Base-by-base conservation (phyloP, 1,140 invertebrate species). In the Phymastichus coffea region DNA sequence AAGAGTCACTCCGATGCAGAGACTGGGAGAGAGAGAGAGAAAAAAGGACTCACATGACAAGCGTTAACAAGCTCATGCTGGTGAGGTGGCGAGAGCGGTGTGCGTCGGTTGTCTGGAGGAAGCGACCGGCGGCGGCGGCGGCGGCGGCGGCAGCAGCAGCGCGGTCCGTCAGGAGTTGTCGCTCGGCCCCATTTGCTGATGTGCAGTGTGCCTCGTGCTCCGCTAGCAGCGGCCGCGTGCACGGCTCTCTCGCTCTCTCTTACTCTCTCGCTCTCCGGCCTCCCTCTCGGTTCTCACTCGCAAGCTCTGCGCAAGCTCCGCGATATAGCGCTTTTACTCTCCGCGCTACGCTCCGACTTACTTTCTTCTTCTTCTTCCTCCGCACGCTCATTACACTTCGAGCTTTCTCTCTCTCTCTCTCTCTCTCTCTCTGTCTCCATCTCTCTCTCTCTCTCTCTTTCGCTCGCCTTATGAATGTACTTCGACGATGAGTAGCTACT, bases 21-120 rank as follows among this genome's bases (percentile, higher is more conserved):
- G 12, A 25, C 30, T 47, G 51, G 15, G 37, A 48, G 26, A 52
- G 20, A 63, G 22, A 40, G 20, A 37, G 35, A 14, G 14, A 59
- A 47, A 30, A 30, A 30, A 12, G 26, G 37, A 61, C 49, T 47
- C 46, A 64, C 43, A 48, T 64, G 53, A 33, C 51, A 41, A 66
- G 61, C 52, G 41, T 14, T 38, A n/a, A 15, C 30, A 37, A 15
- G 9, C 44, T 37, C 54, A 56, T 56, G 30, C 28, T 47, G 26
- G 6, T 2, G 23, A 14, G 12, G 6, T 1, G 20, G 20, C 2
- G 3, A 7, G 38, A 3, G 38, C 15, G 6, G 22, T 12, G 22
- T 8, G 25, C 9, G n/a, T 14, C 4, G n/a, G 9, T 8, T 4
- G 8, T 4, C 8, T 8, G n/a, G n/a, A 12, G 26, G 25, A 49